Base-by-base conservation (phyloP, 2,888 invertebrate species). In the Cylloceria caligata region DNA sequence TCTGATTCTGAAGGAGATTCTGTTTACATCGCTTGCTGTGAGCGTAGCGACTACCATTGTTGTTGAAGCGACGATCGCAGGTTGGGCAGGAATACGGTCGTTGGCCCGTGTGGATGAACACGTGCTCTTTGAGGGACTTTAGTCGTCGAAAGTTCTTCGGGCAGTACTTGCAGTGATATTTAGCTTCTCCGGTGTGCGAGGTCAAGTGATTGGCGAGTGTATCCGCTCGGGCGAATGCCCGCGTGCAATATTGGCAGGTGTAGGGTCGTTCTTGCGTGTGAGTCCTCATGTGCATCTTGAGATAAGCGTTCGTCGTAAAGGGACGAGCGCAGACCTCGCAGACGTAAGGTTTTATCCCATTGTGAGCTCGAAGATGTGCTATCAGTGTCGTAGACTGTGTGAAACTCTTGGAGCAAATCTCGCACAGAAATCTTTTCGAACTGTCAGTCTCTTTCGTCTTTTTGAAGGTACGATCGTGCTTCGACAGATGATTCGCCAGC, bases 231-330 rank as follows among this genome's bases (percentile, higher is more conserved):
- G 92, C 92, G 62, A 93, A 93, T 1, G 92, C 92, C 21, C 92
- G 84, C 11, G 91, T 89, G 74, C 92, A 93, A 55, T 91, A 92
- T 77, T 93, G 92, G 69, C 92, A 93, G n/a, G 90, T 91, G 75
- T 93, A 93, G 0, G 92, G 92, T 16, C 91, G 85, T 60, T 93
- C 92, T 49, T 93, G 92, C 0, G 92, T 93, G 60, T 93, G 92
- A 2, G 92, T 93, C 42, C 92, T 87, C 92, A 93, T 93, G 55
- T 92, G 92, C 92, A 92, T 92, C 47, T 92, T 92, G 3, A 92
- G 80, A 74, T 92, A 92, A 0, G 92, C 92, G 65, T 92, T 93
- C 0, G 92, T 93, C 0, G 92, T 93, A 62, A 93, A 93, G 0
- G 92, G 92, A 9, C 92, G 84, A 0, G 92, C 91, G 76, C 92